These are phyloP conservation scores for Chunga burmeisteri DNA, from an alignment of 2,113 vertebrate genomes.

Conservation along the genomic window DNA sequence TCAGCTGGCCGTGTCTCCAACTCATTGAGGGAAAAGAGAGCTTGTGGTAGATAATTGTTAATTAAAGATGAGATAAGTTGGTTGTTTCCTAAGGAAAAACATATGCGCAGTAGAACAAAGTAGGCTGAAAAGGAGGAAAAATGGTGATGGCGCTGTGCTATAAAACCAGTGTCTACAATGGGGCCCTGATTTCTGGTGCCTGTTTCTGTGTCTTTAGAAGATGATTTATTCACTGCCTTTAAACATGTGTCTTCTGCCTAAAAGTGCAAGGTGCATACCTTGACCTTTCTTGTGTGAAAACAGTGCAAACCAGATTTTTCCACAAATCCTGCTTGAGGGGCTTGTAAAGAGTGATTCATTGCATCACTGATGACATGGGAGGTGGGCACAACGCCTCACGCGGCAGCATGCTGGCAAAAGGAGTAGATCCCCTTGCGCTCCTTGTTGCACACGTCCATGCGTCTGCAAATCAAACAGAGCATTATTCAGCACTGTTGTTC, in stretches of 20 bases:
- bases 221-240: not conserved
- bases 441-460: not conserved
- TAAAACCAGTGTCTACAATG: not conserved
- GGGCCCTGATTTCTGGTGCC: not conserved
- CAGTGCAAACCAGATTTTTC: not conserved
- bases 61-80: not conserved
- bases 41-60: not conserved
- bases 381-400: not conserved
- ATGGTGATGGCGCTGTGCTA: not conserved
- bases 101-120: not conserved
- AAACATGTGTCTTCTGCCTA: not conserved
- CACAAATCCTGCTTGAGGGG: not conserved
- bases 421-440: not conserved
- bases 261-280: not conserved
- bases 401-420: not conserved
- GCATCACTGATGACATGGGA: not conserved
- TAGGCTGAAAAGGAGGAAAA: not conserved
- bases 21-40: not conserved
- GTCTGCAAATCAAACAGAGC: not conserved
- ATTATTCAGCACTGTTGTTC: not conserved
- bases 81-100: not conserved
- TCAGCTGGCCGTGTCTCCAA: not conserved
- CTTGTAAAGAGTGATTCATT: not conserved
- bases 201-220: not conserved
- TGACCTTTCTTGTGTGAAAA: not conserved